Evolutionary conservation across 2,113 vertebrate genomes (phyloP).

Genomic region (Rhipidura dahli): DNA sequence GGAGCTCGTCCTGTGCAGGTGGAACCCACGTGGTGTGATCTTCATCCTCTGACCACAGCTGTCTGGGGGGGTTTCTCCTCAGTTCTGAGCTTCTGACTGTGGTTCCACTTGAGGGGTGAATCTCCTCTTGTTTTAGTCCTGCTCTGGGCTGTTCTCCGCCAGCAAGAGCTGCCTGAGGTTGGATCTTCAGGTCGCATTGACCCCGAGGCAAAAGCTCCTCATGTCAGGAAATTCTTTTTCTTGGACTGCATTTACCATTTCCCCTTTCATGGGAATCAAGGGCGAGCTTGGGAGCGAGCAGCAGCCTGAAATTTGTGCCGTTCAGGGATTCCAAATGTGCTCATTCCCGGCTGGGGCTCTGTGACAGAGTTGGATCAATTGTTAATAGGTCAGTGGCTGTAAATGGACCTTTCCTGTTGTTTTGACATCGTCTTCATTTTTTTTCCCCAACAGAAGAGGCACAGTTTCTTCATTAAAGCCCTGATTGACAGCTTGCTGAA

Average conservation of each 20-base stretch:
- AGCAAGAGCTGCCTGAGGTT: neutral
- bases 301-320: rapidly evolving
- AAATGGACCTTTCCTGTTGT: neutral
- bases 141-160: no score
- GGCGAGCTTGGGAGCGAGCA: neutral
- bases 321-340: neutral
- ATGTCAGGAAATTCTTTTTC: neutral
- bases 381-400: neutral
- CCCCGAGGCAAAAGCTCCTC: neutral
- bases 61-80: neutral
- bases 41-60: rapidly evolving
- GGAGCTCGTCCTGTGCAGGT: neutral
- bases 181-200: neutral
- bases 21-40: neutral
- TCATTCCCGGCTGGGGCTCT: neutral
- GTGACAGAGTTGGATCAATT: neutral
- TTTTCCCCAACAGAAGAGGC: neutral
- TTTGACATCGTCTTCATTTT: neutral
- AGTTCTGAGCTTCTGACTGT: rapidly evolving
- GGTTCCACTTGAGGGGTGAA: neutral
- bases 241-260: neutral
- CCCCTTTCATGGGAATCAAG: rapidly evolving
- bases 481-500: neutral
- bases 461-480: neutral
- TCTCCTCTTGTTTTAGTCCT: neutral